Conservation (phyloP, 2,113 vertebrate species). For the Thamnaconus septentrionalis region DNA sequence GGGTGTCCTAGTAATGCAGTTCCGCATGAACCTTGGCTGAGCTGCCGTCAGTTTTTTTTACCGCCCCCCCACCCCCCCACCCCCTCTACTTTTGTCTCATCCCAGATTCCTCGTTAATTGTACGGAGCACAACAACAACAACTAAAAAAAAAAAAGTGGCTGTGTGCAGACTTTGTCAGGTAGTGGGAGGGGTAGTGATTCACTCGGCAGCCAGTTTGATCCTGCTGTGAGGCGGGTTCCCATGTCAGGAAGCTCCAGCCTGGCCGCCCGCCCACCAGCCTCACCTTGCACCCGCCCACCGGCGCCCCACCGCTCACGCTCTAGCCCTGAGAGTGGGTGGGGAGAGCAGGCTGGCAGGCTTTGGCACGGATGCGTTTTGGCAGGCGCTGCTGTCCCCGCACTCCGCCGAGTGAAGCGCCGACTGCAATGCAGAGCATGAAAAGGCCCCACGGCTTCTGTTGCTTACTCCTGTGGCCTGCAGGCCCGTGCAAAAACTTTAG, state of each 20-base stretch:
- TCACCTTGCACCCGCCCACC: conserved; percentile 74
- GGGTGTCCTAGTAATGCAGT: no score
- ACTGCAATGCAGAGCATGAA: conserved; percentile 70
- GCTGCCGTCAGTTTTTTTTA: conserved; percentile 33
- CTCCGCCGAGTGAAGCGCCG: conserved; percentile 65
- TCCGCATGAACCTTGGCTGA: conserved; percentile 9
- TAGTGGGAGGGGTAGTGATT: conserved; percentile 77
- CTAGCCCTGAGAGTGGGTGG: conserved; percentile 74
- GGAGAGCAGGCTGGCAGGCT: conserved; percentile 70
- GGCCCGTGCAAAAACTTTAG: conserved; percentile 51
- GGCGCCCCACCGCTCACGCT: conserved; percentile 67
- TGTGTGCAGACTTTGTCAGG: conserved; percentile 56
- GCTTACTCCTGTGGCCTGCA: conserved; percentile 63
- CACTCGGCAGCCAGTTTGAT: conserved; percentile 73
- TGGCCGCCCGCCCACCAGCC: conserved; percentile 76
- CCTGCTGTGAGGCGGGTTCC: conserved; percentile 75
- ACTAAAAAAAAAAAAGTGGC: conserved; percentile 50
- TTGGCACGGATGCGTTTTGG: conserved; percentile 70
- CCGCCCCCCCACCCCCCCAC: no score
- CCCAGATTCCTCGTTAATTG: conserved; percentile 61
- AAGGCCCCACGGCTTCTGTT: conserved; percentile 57
- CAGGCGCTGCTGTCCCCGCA: conserved; percentile 70
- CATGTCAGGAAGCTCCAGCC: conserved; percentile 78
- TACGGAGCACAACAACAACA: not conserved
- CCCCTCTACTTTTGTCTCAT: conserved; percentile 37